Evolutionary conservation across 2,888 invertebrate genomes (phyloP), one percentile per base, ranked within the genome.

Genomic region (Lasioglossum zephyrum): DNA sequence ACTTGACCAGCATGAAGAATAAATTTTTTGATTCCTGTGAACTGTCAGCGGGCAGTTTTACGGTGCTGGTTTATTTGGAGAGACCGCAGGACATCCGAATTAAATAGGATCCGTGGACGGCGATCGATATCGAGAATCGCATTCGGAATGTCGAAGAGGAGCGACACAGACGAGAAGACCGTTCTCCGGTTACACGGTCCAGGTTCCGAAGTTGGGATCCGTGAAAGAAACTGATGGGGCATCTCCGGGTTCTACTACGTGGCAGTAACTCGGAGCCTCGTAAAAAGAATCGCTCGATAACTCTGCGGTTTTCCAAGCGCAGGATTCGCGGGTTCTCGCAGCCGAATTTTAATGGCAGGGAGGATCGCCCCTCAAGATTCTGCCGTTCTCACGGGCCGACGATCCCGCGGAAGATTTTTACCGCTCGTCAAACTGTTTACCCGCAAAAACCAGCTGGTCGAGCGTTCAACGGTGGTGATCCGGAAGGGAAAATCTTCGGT

Each of bases 161-260:
- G 18, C 22, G 57, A 57, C 22, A 57, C 22, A 3, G 26, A 26
- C 60, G 13, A 26, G 26, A 60, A 26, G 26, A 60, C 60, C 26
- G 60, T 60, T 60, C 60, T 60, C 60, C 60, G 60, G 60, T 60
- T 60, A 60, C 60, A 60, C 60, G 60, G 26, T 60, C 60, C 26
- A 60, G 26, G 26, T 60, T 60, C 26, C 60, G 60, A 26, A 26
- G 60, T 60, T 60, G 4, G 26, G 60, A 26, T 26, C 13, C 60
- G 60, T 13, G 60, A 60, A 60, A 60, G 60, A 60, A 60, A 60
- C 60, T 26, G 60, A 60, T 26, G 60, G 60, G 13, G 60, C 26
- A 60, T 53, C 18, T 9, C 60, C 60, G 60, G 60, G 13, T n/a
- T 60, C 26, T 13, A 13, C 26, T 13, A 31, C 31, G 31, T 31